Percentiles rank a stretch among this genome's conserved stretches.
These are phyloP conservation scores for Caenorhabditis doughertyi DNA, from an alignment of 2,888 invertebrate species.

Conservation along the genomic window DNA sequence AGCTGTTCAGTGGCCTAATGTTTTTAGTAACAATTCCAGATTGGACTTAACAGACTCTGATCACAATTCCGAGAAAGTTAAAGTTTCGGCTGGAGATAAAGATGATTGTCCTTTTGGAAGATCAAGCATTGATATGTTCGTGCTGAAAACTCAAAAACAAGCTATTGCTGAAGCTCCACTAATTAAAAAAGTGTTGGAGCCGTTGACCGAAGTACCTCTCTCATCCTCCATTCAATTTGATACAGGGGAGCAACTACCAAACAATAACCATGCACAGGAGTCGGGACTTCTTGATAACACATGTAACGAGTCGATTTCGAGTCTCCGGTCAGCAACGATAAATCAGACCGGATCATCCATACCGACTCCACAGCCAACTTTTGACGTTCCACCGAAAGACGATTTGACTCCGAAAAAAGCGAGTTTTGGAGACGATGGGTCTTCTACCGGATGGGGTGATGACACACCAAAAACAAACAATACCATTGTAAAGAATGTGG, in stretches of 20 bases:
- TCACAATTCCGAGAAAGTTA: background rate
- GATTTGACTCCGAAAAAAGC: constrained; percentile 18
- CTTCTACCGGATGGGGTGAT: constrained; percentile 18
- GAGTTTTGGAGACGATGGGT: background rate
- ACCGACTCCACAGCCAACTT: constrained; percentile 29
- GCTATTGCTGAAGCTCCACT: background rate
- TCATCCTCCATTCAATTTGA: background rate
- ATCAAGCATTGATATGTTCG: background rate
- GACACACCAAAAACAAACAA: constrained; percentile 7
- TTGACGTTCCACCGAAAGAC: constrained; percentile 3
- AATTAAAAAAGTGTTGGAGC: background rate
- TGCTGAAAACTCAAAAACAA: background rate
- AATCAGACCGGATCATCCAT: constrained; percentile 2
- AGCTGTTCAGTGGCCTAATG: too few species aligned
- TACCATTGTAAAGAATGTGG: background rate
- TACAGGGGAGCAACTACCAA: background rate
- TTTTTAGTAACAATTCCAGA: too few species aligned
- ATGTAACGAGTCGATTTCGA: constrained; percentile 17
- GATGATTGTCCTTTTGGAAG: constrained; percentile 14
- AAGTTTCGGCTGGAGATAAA: background rate
- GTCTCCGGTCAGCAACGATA: constrained; percentile 6
- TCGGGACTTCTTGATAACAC: background rate
- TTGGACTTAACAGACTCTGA: background rate
- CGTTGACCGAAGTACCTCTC: background rate
- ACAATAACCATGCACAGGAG: background rate